A percentile compares a stretch with the other conserved stretches of the same genome.
These are phyloP conservation scores for Caenorhabditis sp. DNA, from an alignment of 2,888 invertebrate genomes.

Conservation along the genomic window DNA sequence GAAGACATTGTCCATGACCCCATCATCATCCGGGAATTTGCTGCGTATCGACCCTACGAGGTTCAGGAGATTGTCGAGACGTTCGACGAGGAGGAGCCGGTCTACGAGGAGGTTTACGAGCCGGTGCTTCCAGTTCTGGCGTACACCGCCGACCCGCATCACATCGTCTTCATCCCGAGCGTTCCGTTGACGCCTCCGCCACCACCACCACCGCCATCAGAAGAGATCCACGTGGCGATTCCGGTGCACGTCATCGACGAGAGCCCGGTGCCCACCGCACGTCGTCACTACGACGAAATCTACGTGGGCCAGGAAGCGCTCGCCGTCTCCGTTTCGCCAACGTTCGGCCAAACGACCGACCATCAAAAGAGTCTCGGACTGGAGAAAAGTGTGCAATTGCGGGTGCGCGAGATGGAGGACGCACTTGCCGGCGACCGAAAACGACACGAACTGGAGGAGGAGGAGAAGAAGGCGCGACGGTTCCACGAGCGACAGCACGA, in stretches of 20 bases:
- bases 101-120: slow-evolving; percentile 37
- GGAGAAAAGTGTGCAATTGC: slow-evolving; percentile 42
- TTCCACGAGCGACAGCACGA: slow-evolving; percentile 27
- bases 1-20: slow-evolving; percentile 18
- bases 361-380: slow-evolving; percentile 45
- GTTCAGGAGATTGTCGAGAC: slow-evolving; percentile 20
- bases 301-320: slow-evolving; percentile 54
- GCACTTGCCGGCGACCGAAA: slow-evolving; percentile 22
- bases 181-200: slow-evolving; percentile 22
- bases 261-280: slow-evolving; percentile 28
- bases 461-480: slow-evolving; percentile 17
- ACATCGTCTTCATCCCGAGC: slow-evolving; percentile 3
- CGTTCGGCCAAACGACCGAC: slow-evolving; percentile 16
- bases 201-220: slow-evolving; percentile 20
- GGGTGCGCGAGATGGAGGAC: slow-evolving; percentile 47
- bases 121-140: slow-evolving; percentile 6
- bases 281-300: slow-evolving; percentile 44
- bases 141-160: slow-evolving; percentile 5
- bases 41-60: slow-evolving; percentile 29
- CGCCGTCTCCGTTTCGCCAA: slow-evolving; percentile 42
- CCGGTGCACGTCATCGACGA: slow-evolving; percentile 24
- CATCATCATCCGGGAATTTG: slow-evolving; percentile 13
- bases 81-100: slow-evolving; percentile 32
- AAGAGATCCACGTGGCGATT: slow-evolving; percentile 4
- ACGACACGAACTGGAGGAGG: no score